phyloP scores from a whole-genome alignment of 2,888 invertebrate species.

The Amphipyra berbera region DNA sequence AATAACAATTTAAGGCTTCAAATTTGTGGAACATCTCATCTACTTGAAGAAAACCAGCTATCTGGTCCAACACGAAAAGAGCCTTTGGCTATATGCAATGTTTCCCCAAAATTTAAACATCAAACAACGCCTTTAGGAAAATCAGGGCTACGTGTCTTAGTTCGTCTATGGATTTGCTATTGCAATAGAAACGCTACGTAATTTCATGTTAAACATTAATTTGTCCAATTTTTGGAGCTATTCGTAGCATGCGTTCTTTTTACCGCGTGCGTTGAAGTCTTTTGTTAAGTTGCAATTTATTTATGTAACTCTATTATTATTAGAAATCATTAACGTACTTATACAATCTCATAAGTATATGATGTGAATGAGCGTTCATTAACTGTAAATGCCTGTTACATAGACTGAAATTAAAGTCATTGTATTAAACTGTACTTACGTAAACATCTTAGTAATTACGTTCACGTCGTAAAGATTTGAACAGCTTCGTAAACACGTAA shows the following conservation, averaged over 20 bases:
- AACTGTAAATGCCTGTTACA: constrained; percentile 37
- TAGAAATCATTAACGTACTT: constrained; percentile 12
- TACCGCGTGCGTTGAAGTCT: constrained; percentile 79
- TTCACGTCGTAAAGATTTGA: constrained; percentile 32
- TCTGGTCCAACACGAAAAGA: background rate
- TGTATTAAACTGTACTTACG: constrained; percentile 51
- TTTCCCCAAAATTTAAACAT: background rate
- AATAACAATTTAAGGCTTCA: background rate
- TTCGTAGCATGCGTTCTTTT: constrained; percentile 41
- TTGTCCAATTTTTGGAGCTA: background rate
- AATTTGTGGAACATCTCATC: background rate
- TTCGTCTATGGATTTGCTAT: background rate
- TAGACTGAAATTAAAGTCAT: constrained; percentile 45
- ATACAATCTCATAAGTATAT: constrained; percentile 17
- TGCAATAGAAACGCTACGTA: background rate
- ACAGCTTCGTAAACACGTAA: constrained; percentile 21
- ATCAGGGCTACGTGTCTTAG: background rate
- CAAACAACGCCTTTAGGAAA: background rate
- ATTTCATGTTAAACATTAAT: background rate
- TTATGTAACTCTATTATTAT: constrained; percentile 30
- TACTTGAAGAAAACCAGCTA: background rate
- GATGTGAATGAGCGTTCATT: constrained; percentile 33
- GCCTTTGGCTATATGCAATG: background rate
- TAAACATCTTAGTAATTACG: constrained; percentile 47
- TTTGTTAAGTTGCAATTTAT: constrained; percentile 64